Evolutionary conservation across 2,888 invertebrate genomes (phyloP).

Genomic region (Petrophora chlorosata): DNA sequence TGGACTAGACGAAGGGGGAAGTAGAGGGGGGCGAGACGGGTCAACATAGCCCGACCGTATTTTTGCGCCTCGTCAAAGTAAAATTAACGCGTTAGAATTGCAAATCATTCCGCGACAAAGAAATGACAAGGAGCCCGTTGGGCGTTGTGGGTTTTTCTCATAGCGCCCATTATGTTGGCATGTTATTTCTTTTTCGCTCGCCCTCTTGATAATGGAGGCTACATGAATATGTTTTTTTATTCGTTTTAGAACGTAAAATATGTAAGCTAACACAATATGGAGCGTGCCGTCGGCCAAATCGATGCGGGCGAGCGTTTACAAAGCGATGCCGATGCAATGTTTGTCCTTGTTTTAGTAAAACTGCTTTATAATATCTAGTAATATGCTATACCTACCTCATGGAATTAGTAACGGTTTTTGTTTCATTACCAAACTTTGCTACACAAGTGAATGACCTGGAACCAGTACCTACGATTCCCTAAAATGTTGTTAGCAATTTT

Average conservation of each 20-base stretch:
- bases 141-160: slow-evolving; percentile 74
- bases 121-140: slow-evolving; percentile 70
- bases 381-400: no score
- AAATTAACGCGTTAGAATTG: slow-evolving; percentile 82
- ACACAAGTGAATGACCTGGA: no score
- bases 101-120: slow-evolving; percentile 78
- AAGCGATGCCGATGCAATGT: no score
- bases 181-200: slow-evolving; percentile 53
- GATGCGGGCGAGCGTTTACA: slow-evolving; percentile 48
- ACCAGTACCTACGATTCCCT: no score
- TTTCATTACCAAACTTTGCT: no score
- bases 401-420: no score
- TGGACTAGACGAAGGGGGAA: slow-evolving; percentile 25
- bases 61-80: slow-evolving; percentile 80
- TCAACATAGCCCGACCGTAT: slow-evolving; percentile 66
- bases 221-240: slow-evolving; percentile 62
- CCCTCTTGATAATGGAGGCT: slow-evolving; percentile 55
- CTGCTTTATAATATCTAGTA: no score
- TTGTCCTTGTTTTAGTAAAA: slow-evolving; percentile 6
- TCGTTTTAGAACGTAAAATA: slow-evolving; percentile 50
- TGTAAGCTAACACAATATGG: slow-evolving; percentile 49
- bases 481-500: no score
- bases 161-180: slow-evolving; percentile 67
- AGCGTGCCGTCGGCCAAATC: slow-evolving; percentile 48
- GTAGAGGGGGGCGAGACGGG: slow-evolving; percentile 45